phyloP scores from a whole-genome alignment of 2,113 vertebrate genomes.

The Willisornis vidua region DNA sequence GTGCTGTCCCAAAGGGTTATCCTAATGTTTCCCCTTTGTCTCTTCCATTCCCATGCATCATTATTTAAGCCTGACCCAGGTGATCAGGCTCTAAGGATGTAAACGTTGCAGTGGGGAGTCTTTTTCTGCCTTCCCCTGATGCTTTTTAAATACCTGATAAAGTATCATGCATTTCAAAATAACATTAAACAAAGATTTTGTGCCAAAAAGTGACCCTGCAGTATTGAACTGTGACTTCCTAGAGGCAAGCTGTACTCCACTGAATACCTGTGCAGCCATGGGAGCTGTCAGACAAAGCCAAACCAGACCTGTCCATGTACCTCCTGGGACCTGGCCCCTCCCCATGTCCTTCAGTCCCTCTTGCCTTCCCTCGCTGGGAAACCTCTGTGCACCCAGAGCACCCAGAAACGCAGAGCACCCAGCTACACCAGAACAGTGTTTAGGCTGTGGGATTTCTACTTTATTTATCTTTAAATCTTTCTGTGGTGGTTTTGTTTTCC shows the following conservation, averaged over 20 bases:
- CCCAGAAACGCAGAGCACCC: background rate
- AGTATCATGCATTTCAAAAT: background rate
- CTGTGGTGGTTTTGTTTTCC: background rate
- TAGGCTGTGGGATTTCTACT: background rate
- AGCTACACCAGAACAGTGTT: background rate
- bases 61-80: background rate
- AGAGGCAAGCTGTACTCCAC: background rate
- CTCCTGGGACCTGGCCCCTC: background rate
- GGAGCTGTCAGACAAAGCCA: background rate
- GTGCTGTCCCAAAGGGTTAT: background rate
- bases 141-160: constrained; percentile 17
- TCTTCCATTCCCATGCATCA: background rate
- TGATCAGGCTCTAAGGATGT: background rate
- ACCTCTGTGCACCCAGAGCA: too few species aligned
- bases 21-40: background rate
- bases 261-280: background rate
- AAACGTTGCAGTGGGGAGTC: background rate
- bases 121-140: background rate
- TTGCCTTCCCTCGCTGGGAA: background rate
- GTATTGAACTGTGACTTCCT: background rate
- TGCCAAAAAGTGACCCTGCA: constrained; percentile 18
- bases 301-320: background rate
- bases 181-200: background rate
- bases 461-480: background rate
- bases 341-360: background rate